Percentiles rank a stretch among this genome's conserved stretches.
phyloP scores from a whole-genome alignment of 1,140 invertebrate species.

The Drosophila bifasciata region DNA sequence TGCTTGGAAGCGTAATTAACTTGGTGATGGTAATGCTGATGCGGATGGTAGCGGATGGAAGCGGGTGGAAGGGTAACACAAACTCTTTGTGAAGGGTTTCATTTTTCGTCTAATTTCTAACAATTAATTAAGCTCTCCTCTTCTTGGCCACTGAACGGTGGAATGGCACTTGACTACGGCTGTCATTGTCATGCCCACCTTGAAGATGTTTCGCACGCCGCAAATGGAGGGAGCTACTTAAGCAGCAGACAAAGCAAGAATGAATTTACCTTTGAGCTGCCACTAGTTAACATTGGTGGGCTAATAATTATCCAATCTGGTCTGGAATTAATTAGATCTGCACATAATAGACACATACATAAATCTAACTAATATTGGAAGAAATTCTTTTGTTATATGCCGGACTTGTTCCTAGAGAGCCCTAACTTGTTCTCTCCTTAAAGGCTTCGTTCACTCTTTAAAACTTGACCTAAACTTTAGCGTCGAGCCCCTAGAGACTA shows the following conservation, averaged over 20 bases:
- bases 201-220: neutral
- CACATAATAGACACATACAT: too few species aligned
- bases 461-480: neutral
- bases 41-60: slow-evolving; percentile 21
- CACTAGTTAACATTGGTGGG: neutral
- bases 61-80: slow-evolving; percentile 53
- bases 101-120: slow-evolving; percentile 63
- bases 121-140: slow-evolving; percentile 64
- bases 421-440: too few species aligned
- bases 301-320: too few species aligned
- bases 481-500: neutral
- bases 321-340: too few species aligned
- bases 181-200: slow-evolving; percentile 24
- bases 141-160: slow-evolving; percentile 13
- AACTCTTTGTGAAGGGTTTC: slow-evolving; percentile 59
- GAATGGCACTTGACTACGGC: slow-evolving; percentile 10
- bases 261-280: neutral
- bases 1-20: slow-evolving; percentile 48
- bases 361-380: too few species aligned
- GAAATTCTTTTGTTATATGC: too few species aligned
- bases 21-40: slow-evolving; percentile 52
- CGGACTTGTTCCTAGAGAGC: too few species aligned
- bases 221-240: neutral
- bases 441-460: neutral
- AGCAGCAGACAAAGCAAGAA: neutral